Evolutionary conservation across 30 jellyfish, hydroid and myxozoan species (phyloP).

Genomic region (Turritopsis dohrnii): DNA sequence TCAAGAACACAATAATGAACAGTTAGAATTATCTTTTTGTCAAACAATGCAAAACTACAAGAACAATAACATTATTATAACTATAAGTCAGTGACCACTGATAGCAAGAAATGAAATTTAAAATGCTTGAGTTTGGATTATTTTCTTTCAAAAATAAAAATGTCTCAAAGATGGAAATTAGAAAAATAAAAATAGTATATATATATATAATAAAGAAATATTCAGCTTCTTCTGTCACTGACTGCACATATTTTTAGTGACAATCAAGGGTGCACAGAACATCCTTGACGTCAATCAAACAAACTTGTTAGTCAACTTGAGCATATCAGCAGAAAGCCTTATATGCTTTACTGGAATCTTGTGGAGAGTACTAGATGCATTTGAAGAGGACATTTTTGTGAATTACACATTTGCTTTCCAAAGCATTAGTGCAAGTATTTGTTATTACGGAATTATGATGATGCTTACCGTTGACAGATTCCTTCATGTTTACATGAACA

Average conservation of each 20-base stretch:
- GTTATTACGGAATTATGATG: background rate
- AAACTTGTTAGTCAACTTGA: background rate
- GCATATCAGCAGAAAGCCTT: background rate
- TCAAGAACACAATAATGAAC: too few species aligned
- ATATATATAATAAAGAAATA: too few species aligned
- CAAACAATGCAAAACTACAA: too few species aligned
- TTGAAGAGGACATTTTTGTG: background rate
- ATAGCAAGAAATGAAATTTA: too few species aligned
- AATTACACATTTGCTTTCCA: background rate
- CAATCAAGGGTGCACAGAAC: background rate
- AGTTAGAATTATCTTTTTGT: too few species aligned
- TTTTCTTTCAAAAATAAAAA: too few species aligned
- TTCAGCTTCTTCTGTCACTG: too few species aligned
- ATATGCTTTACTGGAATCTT: background rate
- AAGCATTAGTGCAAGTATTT: background rate
- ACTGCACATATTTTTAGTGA: background rate
- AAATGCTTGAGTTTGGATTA: too few species aligned
- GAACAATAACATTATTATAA: too few species aligned
- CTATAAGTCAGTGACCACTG: too few species aligned
- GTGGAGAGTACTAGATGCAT: background rate
- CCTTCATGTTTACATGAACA: background rate
- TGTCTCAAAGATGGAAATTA: too few species aligned
- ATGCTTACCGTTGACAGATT: background rate
- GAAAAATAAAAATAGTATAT: too few species aligned
- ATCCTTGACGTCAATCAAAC: background rate